Evolutionary conservation across 2,797 vertebrate species (phyloP).

Genomic region (Carapus acus): DNA sequence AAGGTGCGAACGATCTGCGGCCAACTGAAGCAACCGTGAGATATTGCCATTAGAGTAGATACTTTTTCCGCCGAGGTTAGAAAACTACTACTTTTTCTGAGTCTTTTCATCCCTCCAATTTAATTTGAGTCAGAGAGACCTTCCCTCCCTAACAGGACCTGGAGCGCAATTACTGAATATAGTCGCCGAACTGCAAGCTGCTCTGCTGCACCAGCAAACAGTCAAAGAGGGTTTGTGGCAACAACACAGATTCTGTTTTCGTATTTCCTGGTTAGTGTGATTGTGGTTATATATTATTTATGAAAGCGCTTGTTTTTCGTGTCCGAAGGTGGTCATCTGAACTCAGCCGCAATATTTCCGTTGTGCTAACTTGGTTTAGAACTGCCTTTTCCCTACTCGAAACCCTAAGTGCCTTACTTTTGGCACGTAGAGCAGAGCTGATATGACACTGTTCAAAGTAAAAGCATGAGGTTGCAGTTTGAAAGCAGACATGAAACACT

Average conservation of each 20-base stretch:
- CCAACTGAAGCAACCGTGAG: conserved; percentile 16
- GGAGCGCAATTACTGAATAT: conserved; percentile 29
- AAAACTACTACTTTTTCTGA: conserved; percentile 21
- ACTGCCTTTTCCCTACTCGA: conserved; percentile 78
- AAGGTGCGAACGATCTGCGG: conserved; percentile 38
- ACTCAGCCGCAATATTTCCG: conserved; percentile 84
- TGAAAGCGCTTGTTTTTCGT: conserved; percentile 7
- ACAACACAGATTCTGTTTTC: conserved; percentile 2
- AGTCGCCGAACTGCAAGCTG: background rate
- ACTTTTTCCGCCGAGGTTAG: conserved; percentile 37
- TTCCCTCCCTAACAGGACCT: conserved; percentile 41
- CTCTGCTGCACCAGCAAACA: background rate
- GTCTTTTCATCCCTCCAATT: conserved; percentile 56
- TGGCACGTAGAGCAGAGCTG: conserved; percentile 60
- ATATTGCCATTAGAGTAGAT: conserved; percentile 41
- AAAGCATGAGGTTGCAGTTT: background rate
- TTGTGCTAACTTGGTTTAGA: conserved; percentile 81
- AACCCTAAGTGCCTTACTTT: conserved; percentile 82
- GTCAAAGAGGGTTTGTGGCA: background rate
- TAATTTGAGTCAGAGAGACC: conserved; percentile 52
- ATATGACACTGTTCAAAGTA: background rate
- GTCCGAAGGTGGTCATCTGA: conserved; percentile 80
- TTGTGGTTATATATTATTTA: background rate
- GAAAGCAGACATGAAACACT: background rate
- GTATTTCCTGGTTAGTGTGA: background rate